A percentile compares a stretch with the other conserved stretches of the same genome.
Conservation (phyloP, 2,888 invertebrate genomes). For the Oscheius sp. region DNA sequence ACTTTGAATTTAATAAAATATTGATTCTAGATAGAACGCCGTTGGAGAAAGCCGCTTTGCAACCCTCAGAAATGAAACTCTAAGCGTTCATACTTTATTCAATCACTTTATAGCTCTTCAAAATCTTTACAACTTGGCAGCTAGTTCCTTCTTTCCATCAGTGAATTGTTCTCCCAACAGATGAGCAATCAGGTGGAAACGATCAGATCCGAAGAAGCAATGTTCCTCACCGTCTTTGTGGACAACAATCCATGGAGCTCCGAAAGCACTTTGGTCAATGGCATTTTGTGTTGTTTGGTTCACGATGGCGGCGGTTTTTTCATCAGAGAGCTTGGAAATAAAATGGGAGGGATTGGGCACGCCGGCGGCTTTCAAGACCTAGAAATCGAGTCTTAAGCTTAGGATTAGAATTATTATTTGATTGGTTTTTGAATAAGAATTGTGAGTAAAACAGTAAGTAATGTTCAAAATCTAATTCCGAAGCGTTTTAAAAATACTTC, state of each 20-base stretch:
- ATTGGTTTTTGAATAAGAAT: too few relatives aligned
- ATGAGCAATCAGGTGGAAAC: conserved; percentile 54
- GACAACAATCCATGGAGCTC: conserved; percentile 63
- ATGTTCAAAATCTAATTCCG: too few relatives aligned
- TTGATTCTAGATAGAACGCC: too few relatives aligned
- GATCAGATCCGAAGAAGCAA: conserved; percentile 60
- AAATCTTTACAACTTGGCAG: conserved; percentile 15
- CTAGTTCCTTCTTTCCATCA: conserved; percentile 20
- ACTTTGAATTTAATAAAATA: too few relatives aligned
- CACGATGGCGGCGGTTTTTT: conserved; percentile 34
- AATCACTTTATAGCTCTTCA: too few relatives aligned
- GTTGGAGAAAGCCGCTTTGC: too few relatives aligned
- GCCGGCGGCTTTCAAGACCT: conserved; percentile 41
- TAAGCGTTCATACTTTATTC: too few relatives aligned
- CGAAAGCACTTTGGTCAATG: conserved; percentile 44
- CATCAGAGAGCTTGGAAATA: conserved; percentile 33
- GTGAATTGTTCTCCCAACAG: conserved; percentile 43
- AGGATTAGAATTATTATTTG: neutral
- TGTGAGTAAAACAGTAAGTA: too few relatives aligned
- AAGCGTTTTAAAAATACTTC: too few relatives aligned
- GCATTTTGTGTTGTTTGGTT: conserved; percentile 38
- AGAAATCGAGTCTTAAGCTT: neutral
- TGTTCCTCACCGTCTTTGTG: conserved; percentile 38
- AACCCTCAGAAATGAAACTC: too few relatives aligned
- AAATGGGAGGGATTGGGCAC: conserved; percentile 35